Evolutionary conservation across 2,113 vertebrate genomes (phyloP), one percentile per base, ranked within the genome.

Genomic region (Cavia aperea): DNA sequence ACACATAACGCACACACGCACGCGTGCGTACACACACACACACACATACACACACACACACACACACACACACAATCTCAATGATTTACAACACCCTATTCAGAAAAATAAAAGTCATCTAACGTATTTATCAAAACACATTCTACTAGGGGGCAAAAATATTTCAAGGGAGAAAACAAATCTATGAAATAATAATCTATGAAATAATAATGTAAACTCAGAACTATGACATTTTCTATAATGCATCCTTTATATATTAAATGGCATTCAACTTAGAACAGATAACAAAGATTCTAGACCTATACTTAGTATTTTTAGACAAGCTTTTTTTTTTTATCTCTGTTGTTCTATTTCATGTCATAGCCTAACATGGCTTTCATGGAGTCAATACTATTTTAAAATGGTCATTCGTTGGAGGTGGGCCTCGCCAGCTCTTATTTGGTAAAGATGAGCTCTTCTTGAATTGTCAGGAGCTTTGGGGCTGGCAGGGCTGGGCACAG

Each of bases 51-150:
- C 51, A 72, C 49, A 88, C 65, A 87, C 4, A n/a, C 13, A 39
- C 39, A 39, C 39, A 39, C 39, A 39, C 39, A 39, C 39, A 39
- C 39, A 39, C 39, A 4, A 54, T 12, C 56, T 14, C 56, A 63
- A 88, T 86, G 75, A 95, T 95, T 92, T 95, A 94, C 29, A 85
- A 60, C 79, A 66, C 18, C 51, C 95, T 90, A 31, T 88, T 88
- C 83, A 90, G 58, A 51, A 83, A 92, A 86, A 51, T 90, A 4
- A 60, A 82, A 88, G 77, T 93, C 82, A 66, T 89, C 58, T 88
- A 88, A 87, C 56, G 49, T 88, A 95, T 95, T 94, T 82, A 92
- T 93, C 91, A 86, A 82, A 94, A 93, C 54, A 88, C 81, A 83
- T 82, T 93, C 92, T 92, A 93, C 51, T 78, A 93, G 23, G 3